Evolutionary conservation across 2,113 vertebrate species (phyloP), one percentile per base, ranked within the genome.

Genomic region (Fregetta grallaria): DNA sequence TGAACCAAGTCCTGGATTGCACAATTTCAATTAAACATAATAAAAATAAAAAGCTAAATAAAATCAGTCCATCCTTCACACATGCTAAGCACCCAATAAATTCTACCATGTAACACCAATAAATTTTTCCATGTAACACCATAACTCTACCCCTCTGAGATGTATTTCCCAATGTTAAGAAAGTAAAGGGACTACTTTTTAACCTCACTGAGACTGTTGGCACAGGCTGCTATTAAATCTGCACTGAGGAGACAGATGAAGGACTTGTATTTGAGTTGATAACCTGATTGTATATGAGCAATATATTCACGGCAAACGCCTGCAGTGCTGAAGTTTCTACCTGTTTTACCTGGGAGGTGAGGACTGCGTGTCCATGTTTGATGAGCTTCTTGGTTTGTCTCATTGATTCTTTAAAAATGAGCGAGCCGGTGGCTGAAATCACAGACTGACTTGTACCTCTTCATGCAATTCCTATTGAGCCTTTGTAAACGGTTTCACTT

Each of bases 311-410:
- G 26, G 36, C 34, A 47, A 84, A 44, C 2, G 4, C 17, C 59
- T 38, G 29, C 50, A 84, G 63, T 14, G 27, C 65, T 53, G 40
- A 66, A 62, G n/a, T 17, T 18, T 20, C 47, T 70, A 32, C 42
- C 47, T 68, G 2, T n/a, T 82, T 47, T 15, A 72, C 34, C 53
- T 40, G 59, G n/a, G 32, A 50, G 66, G n/a, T 7, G 9, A 88
- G 38, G 17, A 22, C 56, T 22, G 42, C 0, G 0, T 15, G 36
- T 49, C 38, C n/a, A 15, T 0, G 0, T 40, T 65, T 12, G 4
- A 81, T 40, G 61, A 85, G 47, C 20, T 29, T 7, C 74, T 55
- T 30, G 12, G 38, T 11, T 45, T 14, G 14, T 17, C 66, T 59
- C 74, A 36, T 0, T 3, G 16, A 49, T 26, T 29, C 30, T 40